Conservation (phyloP, 2,888 invertebrate genomes). For the Mesorhabditis belari region DNA sequence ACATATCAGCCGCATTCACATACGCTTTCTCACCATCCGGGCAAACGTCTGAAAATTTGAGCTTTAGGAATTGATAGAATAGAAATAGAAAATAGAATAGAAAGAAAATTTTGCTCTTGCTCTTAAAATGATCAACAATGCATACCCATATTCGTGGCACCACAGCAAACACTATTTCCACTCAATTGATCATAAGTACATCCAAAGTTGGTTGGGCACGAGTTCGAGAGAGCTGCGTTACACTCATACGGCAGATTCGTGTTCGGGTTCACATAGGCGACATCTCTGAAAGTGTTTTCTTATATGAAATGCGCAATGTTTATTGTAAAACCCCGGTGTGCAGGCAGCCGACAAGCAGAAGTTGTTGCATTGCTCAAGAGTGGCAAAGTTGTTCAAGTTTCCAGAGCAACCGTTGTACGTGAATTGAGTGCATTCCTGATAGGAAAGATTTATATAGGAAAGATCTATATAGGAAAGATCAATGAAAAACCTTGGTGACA, state of each 20-base stretch:
- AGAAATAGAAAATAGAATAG: too few relatives aligned
- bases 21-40: conserved; percentile 52
- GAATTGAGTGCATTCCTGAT: conserved; percentile 47
- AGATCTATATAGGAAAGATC: conserved; percentile 1
- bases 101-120: too few relatives aligned
- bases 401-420: conserved; percentile 49
- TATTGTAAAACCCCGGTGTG: conserved; percentile 29
- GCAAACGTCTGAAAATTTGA: conserved; percentile 40
- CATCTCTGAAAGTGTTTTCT: conserved; percentile 17
- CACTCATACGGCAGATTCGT: conserved; percentile 49
- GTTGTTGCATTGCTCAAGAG: conserved; percentile 50
- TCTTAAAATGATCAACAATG: background rate
- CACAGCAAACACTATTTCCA: conserved; percentile 49
- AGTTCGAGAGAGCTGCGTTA: conserved; percentile 47
- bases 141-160: conserved; percentile 48
- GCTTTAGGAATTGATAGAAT: background rate
- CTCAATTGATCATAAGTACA: conserved; percentile 48
- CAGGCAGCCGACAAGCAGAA: conserved; percentile 52
- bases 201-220: conserved; percentile 48
- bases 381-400: conserved; percentile 49
- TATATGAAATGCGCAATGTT: background rate
- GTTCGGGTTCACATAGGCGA: conserved; percentile 51
- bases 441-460: conserved; percentile 35
- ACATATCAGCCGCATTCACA: conserved; percentile 50
- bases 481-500: conserved; percentile 20